Base-by-base conservation (phyloP, 1,140 invertebrate genomes). In the Ladona fulva region DNA sequence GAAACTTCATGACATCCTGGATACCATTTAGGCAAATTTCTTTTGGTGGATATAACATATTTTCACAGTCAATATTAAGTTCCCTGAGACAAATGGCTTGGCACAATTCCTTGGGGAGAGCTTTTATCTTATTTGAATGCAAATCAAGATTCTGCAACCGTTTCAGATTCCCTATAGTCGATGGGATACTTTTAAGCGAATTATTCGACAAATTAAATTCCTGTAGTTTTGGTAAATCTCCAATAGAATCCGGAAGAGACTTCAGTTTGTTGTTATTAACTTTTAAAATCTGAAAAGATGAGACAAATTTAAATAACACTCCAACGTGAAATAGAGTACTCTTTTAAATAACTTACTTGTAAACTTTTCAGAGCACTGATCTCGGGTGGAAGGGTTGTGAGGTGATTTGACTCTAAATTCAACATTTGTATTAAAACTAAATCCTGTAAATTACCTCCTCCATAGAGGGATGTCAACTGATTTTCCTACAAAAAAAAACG, bases 201-300 rank as follows among this genome's bases (percentile, higher is more conserved):
- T 95, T 95, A 74, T 89, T 86, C 42, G 92, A 91, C 24, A 92
- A 82, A 87, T 94, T 90, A 29, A 95, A 84, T 76, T 91, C 85
- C 83, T 86, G 84, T 78, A 95, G 85, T 76, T 87, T 88, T 76
- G 84, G 84, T 76, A 95, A 83, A 77, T 86, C 83, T 77, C 88
- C 87, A 80, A 95, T 88, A 79, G 88, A 88, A 77, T 90, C 88
- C 75, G 93, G 92, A 82, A 95, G 84, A 82, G 86, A 85, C 82
- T 88, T 88, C 74, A 93, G 81, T 76, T 85, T 84, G 85, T 93
- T 93, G 80, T 90, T 83, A 82, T 90, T 89, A 75, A 92, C 79
- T 85, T 92, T 88, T 77, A 93, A 83, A 83, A 92, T 91, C 89
- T 90, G 79, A 16, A 85, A 85, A 79, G 78, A 78, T 66, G 78